Evolutionary conservation across 2,888 invertebrate genomes (phyloP), one percentile per base, ranked within the genome.

Genomic region (Drosophila nigricruria): DNA sequence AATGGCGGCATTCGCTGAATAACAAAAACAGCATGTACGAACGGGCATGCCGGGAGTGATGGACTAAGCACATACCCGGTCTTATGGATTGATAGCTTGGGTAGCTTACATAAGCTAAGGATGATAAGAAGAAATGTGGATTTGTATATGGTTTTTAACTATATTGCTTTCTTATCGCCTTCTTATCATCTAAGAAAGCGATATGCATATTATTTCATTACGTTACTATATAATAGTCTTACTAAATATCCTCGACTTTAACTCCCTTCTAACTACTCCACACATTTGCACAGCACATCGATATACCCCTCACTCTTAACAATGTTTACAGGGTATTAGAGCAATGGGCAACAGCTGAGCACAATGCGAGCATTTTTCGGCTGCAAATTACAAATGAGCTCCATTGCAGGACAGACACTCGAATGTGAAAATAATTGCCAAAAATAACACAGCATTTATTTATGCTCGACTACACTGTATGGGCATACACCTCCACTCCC

Each of bases 371-470:
- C 63, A 61, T 70, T 73, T 70, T 67, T 47, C 57, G 60, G 61
- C 84, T 86, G 85, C 89, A 85, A 85, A 88, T 85, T 85, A 85
- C 88, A 85, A 88, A 85, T 88, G 83, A 85, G 83, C 68, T 84
- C 88, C 71, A 61, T 59, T 62, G 64, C 32, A 42, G 64, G 77
- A 75, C 72, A 75, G 73, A 82, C 76, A 86, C 79, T 75, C 89
- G 86, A 86, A 86, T 86, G 89, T 89, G 89, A 87, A 86, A 86
- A 86, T 86, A 86, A 86, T 86, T 89, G 84, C 86, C 86, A 86
- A 87, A 87, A 87, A 87, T 81, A 89, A 89, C 81, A 88, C 63
- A 73, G 79, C 75, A 88, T 86, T 86, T 89, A 88, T 86, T 86
- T 86, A 88, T 86, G 89, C 85, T 71, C 73, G 64, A 79, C 75